Conservation (phyloP, 2,888 invertebrate genomes). For the Epiblema foenella region DNA sequence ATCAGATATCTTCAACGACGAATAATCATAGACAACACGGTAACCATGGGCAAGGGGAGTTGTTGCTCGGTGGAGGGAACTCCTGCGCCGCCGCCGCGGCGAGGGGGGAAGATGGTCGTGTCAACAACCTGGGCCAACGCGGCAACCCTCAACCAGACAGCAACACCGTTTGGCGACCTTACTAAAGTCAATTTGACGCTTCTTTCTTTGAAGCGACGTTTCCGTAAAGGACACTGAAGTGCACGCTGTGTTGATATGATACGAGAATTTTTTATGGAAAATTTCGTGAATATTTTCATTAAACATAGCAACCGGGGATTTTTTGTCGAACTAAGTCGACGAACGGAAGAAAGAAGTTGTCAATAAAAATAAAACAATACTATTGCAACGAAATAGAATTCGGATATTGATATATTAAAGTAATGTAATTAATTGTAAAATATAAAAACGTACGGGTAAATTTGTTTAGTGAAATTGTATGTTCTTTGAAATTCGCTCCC, state of each 20-base stretch:
- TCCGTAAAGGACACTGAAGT: conserved; percentile 45
- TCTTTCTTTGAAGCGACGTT: conserved; percentile 55
- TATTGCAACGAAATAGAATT: conserved; percentile 71
- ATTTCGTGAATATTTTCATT: conserved; percentile 32
- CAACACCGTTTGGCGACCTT: conserved; percentile 91
- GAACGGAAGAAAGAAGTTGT: conserved; percentile 55
- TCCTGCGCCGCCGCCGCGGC: conserved; percentile 85
- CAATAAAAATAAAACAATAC: conserved; percentile 49
- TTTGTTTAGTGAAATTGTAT: conserved; percentile 58
- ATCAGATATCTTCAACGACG: conserved; percentile 88
- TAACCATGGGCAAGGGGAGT: conserved; percentile 71
- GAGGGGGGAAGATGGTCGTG: conserved; percentile 84
- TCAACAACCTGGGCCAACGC: conserved; percentile 81
- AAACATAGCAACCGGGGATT: conserved; percentile 14
- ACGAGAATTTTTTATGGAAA: conserved; percentile 13
- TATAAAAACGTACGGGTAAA: conserved; percentile 54
- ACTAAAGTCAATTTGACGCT: conserved; percentile 77
- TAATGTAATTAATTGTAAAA: conserved; percentile 62
- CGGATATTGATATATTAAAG: conserved; percentile 44
- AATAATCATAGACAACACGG: conserved; percentile 82
- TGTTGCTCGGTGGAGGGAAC: conserved; percentile 84
- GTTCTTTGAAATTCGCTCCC: conserved; percentile 71
- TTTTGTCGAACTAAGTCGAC: conserved; percentile 16
- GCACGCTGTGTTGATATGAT: conserved; percentile 7
- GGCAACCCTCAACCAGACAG: conserved; percentile 87